Evolutionary conservation across 2,797 vertebrate species (phyloP), one percentile per base, ranked within the genome.

Genomic region (Dermochelys coriacea): DNA sequence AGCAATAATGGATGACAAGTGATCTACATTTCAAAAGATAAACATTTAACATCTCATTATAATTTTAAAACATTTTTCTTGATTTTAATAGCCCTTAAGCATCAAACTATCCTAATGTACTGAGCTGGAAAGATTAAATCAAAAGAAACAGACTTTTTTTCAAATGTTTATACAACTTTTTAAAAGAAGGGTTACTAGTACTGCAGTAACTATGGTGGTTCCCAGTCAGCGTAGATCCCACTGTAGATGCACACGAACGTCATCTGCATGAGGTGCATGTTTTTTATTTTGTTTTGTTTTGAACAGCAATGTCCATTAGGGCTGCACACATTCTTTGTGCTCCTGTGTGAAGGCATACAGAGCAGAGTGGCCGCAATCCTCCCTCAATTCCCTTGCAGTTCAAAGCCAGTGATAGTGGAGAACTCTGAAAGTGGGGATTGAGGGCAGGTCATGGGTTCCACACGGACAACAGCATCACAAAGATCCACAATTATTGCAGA

Each of bases 61-160:
- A 54, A 89, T 88, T 1, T 8, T 25, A 79, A 75, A 84, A 45
- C 82, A 55, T 93, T 89, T 93, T 93, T 29, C 54, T 95, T 51
- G 21, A 19, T 29, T 34, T 57, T 34, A 59, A 78, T 11, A 75
- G 19, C 3, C 68, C 37, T 85, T 12, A 78, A 19, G 2, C 54
- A 75, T 5, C 84, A 64, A 85, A 64, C 10, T 54, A n/a, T 18
- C 71, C 18, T 19, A 79, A 49, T 1, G 51, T 71, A 45, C 27
- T 45, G 37, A 41, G 80, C 41, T 34, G 15, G 55, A 45, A 25
- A 68, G 88, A 85, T 3, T 41, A 7, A 93, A 5, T 18, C 8
- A 77, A 93, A 93, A 81, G 45, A 5, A 74, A 54, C 31, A 77
- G 29, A 18, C 51, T 51, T 80, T 41, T 45, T 86, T 41, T 31